phyloP scores from a whole-genome alignment of 2,113 vertebrate genomes.

The Nipponia nippon region DNA sequence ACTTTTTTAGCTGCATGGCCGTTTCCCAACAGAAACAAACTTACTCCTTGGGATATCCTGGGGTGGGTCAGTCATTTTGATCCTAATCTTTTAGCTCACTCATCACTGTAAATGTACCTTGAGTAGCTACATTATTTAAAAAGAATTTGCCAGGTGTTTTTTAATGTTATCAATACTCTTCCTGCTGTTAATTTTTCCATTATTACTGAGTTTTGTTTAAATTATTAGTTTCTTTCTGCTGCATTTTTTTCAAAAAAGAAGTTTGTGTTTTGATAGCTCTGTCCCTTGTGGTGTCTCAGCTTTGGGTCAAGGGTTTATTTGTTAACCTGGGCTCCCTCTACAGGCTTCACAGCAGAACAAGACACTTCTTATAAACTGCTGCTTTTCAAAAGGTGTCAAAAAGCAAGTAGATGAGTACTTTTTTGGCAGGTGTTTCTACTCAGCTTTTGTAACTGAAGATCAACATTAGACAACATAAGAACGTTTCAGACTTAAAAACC shows the following conservation, averaged over 20 bases:
- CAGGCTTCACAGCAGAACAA: neutral
- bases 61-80: neutral
- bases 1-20: neutral
- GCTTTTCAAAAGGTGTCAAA: neutral
- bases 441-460: neutral
- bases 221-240: neutral
- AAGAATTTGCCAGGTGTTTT: neutral
- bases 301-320: neutral
- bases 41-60: neutral
- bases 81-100: neutral
- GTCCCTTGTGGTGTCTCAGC: neutral
- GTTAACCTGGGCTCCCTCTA: slow-evolving; percentile 42
- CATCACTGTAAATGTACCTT: neutral
- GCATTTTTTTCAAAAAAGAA: neutral
- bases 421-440: neutral
- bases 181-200: neutral
- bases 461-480: neutral
- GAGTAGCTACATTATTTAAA: neutral
- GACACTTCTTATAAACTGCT: neutral
- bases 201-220: neutral
- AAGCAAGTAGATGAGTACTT: neutral
- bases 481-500: neutral
- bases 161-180: neutral
- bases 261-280: neutral
- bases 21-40: neutral